Conservation (phyloP, 2,888 invertebrate species). For the Argyresthia albistria region DNA sequence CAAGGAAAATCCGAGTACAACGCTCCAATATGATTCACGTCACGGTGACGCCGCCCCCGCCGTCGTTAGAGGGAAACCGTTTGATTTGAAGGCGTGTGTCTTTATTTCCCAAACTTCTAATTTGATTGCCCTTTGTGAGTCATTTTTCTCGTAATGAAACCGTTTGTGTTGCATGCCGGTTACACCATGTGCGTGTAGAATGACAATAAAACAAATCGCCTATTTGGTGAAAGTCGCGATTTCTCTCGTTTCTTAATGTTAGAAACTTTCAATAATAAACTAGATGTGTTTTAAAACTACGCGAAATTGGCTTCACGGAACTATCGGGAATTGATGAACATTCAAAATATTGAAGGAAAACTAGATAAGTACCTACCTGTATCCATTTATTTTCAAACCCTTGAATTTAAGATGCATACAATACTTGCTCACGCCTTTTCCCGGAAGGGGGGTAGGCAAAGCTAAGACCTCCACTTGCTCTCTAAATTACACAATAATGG, state of each 20-base stretch:
- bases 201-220: not conserved
- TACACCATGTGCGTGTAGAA: not conserved
- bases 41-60: slow-evolving; percentile 1
- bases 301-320: no score
- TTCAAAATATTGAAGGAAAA: no score
- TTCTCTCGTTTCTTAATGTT: not conserved
- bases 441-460: no score
- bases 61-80: slow-evolving; percentile 1
- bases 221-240: not conserved
- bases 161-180: not conserved
- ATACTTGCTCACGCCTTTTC: no score
- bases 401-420: no score
- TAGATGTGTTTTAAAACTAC: no score
- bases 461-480: no score
- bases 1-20: slow-evolving; percentile 23
- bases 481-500: not conserved
- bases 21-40: slow-evolving; percentile 24
- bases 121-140: no score
- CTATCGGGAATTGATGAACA: no score
- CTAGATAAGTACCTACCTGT: no score
- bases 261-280: not conserved
- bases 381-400: no score
- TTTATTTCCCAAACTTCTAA: not conserved
- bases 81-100: not conserved
- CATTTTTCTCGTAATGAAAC: no score